These are phyloP conservation scores for Nomada goodeniana DNA, from an alignment of 2,888 invertebrate species.

Conservation along the genomic window DNA sequence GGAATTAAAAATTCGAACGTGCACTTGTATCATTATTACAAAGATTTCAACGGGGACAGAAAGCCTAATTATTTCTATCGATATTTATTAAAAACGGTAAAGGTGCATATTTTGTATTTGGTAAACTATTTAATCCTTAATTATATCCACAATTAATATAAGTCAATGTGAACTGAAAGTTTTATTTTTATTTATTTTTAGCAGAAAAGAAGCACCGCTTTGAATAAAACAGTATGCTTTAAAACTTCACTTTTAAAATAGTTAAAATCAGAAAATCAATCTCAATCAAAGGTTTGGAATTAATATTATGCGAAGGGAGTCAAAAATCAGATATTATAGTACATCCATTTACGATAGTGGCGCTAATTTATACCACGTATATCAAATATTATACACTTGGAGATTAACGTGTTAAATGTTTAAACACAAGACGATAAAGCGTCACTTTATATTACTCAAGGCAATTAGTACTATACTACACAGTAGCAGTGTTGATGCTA, in stretches of 20 bases:
- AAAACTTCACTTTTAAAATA: no score
- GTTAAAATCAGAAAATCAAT: no score
- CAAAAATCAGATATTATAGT: background rate
- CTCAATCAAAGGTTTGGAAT: no score
- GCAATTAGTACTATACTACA: constrained; percentile 4
- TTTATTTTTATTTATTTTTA: no score
- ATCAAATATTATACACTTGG: background rate
- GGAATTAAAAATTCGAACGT: background rate
- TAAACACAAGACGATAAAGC: background rate
- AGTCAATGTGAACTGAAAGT: no score
- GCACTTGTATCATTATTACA: background rate
- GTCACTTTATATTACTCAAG: background rate
- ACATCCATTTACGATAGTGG: background rate
- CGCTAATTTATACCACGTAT: background rate
- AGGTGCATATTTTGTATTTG: background rate
- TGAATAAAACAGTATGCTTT: no score
- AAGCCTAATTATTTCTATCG: background rate
- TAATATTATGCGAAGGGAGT: no score
- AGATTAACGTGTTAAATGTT: background rate
- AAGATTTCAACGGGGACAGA: no score
- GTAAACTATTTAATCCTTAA: background rate
- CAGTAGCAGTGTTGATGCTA: background rate
- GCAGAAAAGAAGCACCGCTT: no score
- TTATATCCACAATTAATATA: background rate
- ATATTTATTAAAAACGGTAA: no score